Percentiles rank a stretch among this genome's conserved stretches.
phyloP scores from a whole-genome alignment of 2,113 vertebrate species.

The Chamaetylas fuelleborni region DNA sequence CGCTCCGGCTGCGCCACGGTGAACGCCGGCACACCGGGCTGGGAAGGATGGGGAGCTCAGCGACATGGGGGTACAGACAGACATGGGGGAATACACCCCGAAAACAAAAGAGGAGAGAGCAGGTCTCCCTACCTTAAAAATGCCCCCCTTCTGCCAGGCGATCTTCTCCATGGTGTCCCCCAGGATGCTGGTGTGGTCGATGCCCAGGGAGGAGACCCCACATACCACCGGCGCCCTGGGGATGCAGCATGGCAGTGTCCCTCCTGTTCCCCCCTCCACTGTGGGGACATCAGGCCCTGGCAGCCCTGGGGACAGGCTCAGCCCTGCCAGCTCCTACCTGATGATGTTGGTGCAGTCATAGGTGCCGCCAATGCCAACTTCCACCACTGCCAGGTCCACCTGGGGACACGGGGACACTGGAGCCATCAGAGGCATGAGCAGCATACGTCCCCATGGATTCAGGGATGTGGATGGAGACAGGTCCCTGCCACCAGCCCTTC shows the following conservation, averaged over 20 bases:
- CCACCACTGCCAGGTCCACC: conserved; percentile 89
- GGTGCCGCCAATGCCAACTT: conserved; percentile 94
- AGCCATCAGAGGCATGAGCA: neutral
- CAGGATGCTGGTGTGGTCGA: conserved; percentile 92
- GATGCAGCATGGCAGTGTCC: neutral
- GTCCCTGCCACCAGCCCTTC: neutral
- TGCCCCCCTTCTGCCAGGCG: conserved; percentile 96
- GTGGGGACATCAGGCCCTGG: neutral
- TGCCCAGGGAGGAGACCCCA: conserved; percentile 88
- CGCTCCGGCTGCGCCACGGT: conserved; percentile 81
- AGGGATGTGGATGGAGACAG: fast-evolving
- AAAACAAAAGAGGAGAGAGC: fast-evolving
- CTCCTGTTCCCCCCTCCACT: neutral
- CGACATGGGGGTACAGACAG: too few relatives aligned
- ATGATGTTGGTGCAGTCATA: conserved; percentile 97
- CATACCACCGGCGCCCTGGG: conserved; percentile 89
- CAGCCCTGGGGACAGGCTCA: neutral
- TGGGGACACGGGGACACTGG: neutral
- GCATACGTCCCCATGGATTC: neutral
- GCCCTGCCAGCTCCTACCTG: conserved; percentile 66
- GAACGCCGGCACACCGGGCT: conserved; percentile 87
- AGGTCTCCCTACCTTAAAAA: conserved; percentile 86
- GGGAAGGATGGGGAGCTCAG: neutral
- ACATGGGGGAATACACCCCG: neutral
- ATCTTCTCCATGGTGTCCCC: conserved; percentile 95